Evolutionary conservation across 1,140 invertebrate species (phyloP).

Genomic region (Orchestia grillus): DNA sequence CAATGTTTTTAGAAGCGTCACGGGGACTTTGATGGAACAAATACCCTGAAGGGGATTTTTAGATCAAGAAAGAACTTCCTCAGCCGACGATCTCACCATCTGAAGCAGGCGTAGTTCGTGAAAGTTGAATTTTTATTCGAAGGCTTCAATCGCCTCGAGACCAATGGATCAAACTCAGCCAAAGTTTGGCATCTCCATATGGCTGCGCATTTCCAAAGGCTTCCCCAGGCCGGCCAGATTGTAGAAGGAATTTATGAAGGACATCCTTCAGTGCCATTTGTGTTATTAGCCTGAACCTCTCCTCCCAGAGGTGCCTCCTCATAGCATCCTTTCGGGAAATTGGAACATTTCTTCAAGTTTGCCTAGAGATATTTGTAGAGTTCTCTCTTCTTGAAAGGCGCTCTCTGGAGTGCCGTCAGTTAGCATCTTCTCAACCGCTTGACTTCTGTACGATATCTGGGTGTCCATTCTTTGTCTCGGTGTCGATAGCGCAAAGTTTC

Average conservation of each 20-base stretch:
- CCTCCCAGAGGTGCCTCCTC: slow-evolving; percentile 46
- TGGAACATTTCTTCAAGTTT: slow-evolving; percentile 53
- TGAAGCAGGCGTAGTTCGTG: background rate
- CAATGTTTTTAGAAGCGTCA: background rate
- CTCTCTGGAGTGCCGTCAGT: slow-evolving; percentile 10
- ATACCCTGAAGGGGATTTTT: slow-evolving; percentile 37
- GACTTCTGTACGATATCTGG: slow-evolving; percentile 13
- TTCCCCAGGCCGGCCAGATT: slow-evolving; percentile 23
- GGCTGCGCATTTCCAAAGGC: slow-evolving; percentile 51
- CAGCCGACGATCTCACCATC: background rate
- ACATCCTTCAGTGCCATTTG: slow-evolving; percentile 51
- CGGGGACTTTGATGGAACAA: background rate
- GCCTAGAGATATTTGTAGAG: slow-evolving; percentile 45
- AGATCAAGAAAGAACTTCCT: background rate
- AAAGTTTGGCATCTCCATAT: slow-evolving; percentile 51
- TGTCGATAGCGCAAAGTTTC: background rate
- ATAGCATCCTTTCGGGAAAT: slow-evolving; percentile 53
- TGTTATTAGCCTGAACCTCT: slow-evolving; percentile 49
- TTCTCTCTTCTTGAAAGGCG: slow-evolving; percentile 15
- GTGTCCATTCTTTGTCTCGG: slow-evolving; percentile 6
- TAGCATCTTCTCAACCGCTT: slow-evolving; percentile 16
- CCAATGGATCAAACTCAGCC: slow-evolving; percentile 50
- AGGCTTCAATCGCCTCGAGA: slow-evolving; percentile 41
- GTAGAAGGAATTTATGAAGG: slow-evolving; percentile 49
- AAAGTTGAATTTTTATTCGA: slow-evolving; percentile 54